phyloP scores from a whole-genome alignment of 2,113 vertebrate genomes.

The Psammodynastes pulverulentus region DNA sequence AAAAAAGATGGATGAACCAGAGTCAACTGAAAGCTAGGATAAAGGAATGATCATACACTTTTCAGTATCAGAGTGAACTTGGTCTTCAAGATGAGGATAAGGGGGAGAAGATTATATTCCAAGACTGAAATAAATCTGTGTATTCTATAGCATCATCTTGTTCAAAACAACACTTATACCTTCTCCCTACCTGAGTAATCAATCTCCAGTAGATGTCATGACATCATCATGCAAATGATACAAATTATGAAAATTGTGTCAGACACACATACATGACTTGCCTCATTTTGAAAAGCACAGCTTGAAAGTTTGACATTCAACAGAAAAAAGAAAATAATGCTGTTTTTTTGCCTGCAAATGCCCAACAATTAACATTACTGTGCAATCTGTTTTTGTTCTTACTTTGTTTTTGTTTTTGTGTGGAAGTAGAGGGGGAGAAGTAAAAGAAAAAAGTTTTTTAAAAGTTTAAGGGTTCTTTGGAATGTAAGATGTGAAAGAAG shows the following conservation, averaged over 20 bases:
- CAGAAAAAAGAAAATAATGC: neutral
- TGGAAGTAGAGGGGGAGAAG: neutral
- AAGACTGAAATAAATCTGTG: neutral
- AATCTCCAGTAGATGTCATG: neutral
- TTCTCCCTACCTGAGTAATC: neutral
- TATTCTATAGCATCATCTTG: neutral
- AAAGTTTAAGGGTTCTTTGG: neutral
- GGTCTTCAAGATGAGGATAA: neutral
- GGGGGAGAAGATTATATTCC: neutral
- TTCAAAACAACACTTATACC: neutral
- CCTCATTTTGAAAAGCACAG: neutral
- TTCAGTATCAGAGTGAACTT: neutral
- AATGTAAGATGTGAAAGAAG: neutral
- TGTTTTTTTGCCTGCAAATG: neutral
- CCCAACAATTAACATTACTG: neutral
- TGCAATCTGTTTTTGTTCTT: neutral
- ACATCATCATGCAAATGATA: neutral
- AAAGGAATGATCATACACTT: neutral
- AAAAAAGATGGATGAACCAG: neutral
- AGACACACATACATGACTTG: neutral
- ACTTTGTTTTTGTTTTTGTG: neutral
- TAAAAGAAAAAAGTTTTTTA: neutral
- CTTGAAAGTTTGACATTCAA: neutral
- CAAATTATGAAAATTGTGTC: neutral
- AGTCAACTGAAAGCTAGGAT: neutral